These are phyloP conservation scores for Stichodactyla helianthus DNA, from an alignment of 64 coral and sea anemone genomes.

Conservation along the genomic window DNA sequence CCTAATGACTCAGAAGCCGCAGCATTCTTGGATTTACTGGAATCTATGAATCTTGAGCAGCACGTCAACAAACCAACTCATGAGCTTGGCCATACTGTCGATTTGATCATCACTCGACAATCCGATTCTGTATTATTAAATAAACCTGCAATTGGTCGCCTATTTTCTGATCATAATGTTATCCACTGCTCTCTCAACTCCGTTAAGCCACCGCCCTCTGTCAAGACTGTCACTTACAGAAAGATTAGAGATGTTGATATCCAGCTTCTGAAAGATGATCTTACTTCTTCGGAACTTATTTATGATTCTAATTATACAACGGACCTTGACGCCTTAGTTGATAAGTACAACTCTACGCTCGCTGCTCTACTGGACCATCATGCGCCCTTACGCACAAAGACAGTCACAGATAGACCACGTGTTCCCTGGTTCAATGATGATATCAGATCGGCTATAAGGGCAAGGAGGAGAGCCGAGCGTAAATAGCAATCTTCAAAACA, in stretches of 20 bases:
- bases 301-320: no score
- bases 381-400: background rate
- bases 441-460: slow-evolving; percentile 11
- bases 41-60: slow-evolving; percentile 28
- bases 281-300: background rate
- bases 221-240: background rate
- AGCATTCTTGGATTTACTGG: slow-evolving; percentile 1
- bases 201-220: background rate
- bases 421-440: background rate
- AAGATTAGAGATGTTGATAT: slow-evolving; percentile 7
- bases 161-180: slow-evolving; percentile 19
- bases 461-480: background rate
- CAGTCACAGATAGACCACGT: background rate
- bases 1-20: no score
- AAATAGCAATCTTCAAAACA: background rate
- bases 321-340: slow-evolving; percentile 13
- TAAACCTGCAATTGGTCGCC: background rate
- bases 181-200: slow-evolving; percentile 18
- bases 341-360: background rate
- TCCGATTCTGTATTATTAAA: background rate
- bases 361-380: background rate
- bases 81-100: background rate
- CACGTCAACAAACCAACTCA: slow-evolving; percentile 11
- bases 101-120: slow-evolving; percentile 13
- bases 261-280: background rate